A percentile compares a stretch with the other conserved stretches of the same genome.
phyloP scores from a whole-genome alignment of 2,888 invertebrate species.

The Cristatella mucedo region DNA sequence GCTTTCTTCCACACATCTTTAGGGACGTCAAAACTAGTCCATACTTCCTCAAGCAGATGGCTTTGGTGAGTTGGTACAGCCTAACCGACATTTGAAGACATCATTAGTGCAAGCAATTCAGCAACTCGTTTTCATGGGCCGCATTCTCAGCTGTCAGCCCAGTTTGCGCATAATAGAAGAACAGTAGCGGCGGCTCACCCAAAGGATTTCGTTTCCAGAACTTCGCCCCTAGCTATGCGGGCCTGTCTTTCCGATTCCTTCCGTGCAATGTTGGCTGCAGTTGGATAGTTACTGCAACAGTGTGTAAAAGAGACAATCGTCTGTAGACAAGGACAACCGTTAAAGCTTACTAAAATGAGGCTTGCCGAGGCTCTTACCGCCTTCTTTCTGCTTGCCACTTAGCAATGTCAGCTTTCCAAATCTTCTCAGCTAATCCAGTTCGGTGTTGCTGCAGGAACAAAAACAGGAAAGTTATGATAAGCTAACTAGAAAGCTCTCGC shows the following conservation, averaged over 20 bases:
- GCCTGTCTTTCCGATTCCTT: constrained; percentile 49
- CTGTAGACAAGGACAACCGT: too few relatives aligned
- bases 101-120: too few relatives aligned
- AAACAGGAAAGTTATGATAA: neutral
- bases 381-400: constrained; percentile 70
- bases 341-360: too few relatives aligned
- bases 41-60: too few relatives aligned
- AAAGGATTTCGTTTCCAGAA: constrained; percentile 29
- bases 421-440: constrained; percentile 62
- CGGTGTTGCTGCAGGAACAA: constrained; percentile 53
- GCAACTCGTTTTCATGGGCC: too few relatives aligned
- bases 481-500: too few relatives aligned
- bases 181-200: constrained; percentile 17
- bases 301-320: constrained; percentile 7
- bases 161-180: too few relatives aligned
- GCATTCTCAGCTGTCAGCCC: too few relatives aligned
- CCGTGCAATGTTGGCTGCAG: constrained; percentile 51
- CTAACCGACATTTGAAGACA: too few relatives aligned
- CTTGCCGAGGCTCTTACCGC: constrained; percentile 38
- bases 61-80: too few relatives aligned
- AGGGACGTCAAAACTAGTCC: too few relatives aligned
- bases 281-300: constrained; percentile 51
- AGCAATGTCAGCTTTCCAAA: constrained; percentile 59
- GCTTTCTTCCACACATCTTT: too few relatives aligned
- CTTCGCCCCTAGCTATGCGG: constrained; percentile 56